Base-by-base conservation (phyloP, 2,113 vertebrate genomes). In the Phylloscopus whistleri region DNA sequence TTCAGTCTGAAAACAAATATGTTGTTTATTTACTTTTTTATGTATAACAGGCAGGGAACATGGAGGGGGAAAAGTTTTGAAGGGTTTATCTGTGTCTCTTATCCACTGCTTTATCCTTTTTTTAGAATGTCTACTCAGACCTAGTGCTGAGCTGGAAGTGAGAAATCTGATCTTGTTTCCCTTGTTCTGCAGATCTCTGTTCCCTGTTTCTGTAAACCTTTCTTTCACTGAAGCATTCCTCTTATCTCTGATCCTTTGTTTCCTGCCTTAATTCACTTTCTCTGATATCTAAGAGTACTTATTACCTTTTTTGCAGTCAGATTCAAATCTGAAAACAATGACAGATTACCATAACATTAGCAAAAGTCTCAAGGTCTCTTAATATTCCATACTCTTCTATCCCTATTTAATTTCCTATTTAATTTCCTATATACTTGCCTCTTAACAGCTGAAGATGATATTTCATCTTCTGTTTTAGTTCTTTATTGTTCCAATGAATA, bases 1-100 rank as follows among this genome's bases (percentile, higher is more conserved):
- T 83, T 95, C 84, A 53, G 46, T 83, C 63, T 77, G 35, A 92
- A 96, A 94, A 95, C 63, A 90, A 92, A 46, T 21, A 41, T 18
- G 31, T 46, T 72, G 46, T 72, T 90, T 88, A 80, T 93, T 90
- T 90, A 90, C 63, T 66, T 80, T 89, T 49, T 43, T 48, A 69
- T 18, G 30, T 80, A 73, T 64, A 67, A 35, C 52, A 87, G 66
- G 77, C 2, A 2, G 21, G 17, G 23, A 85, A 52, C 28, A 6
- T 41, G 62, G 46, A 79, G 20, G 10, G 8, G 37, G 8, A 79
- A 69, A 66, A 13, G 14, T 64, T 91, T 86, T 33, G 43, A 73
- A 73, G n/a, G n/a, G 10, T 58, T 33, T 84, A 62, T 73, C 28
- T 73, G 4, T 67, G 31, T 68, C 13, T 91, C 26, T 79, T 58